Percentiles rank a stretch among this genome's conserved stretches.
phyloP scores from a whole-genome alignment of 2,113 vertebrate species.

The Aspidoscelis tigris region DNA sequence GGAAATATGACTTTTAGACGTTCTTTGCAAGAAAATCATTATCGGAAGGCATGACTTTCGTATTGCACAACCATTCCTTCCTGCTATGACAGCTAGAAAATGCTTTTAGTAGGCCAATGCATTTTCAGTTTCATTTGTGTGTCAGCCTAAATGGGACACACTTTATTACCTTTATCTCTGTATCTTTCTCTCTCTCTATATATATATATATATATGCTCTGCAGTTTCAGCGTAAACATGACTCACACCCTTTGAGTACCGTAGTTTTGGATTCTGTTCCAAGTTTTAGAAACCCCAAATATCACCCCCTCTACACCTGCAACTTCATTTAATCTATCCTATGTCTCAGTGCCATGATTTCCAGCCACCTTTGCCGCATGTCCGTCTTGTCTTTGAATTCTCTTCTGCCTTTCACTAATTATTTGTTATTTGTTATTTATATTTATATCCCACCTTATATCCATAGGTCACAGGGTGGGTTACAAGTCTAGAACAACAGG shows the following conservation, averaged over 20 bases:
- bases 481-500: no score
- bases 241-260: background rate
- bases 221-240: background rate
- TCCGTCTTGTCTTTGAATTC: no score
- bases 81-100: background rate
- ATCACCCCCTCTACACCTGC: background rate
- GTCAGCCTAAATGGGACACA: slow-evolving; percentile 1
- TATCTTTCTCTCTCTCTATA: background rate
- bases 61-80: background rate
- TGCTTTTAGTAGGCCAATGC: background rate
- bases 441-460: no score
- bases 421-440: no score
- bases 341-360: no score
- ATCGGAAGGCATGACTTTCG: background rate
- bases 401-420: no score
- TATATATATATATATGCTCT: background rate
- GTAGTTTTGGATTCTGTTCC: no score
- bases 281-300: background rate
- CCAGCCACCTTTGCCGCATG: no score
- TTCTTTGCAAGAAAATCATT: background rate
- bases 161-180: slow-evolving; percentile 28
- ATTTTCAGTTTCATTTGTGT: slow-evolving; percentile 31
- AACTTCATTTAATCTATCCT: no score
- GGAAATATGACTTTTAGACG: background rate
- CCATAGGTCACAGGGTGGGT: no score